Evolutionary conservation across 64 coral and sea anemone species (phyloP), one percentile per base, ranked within the genome.

Genomic region (Montipora efflorescens): DNA sequence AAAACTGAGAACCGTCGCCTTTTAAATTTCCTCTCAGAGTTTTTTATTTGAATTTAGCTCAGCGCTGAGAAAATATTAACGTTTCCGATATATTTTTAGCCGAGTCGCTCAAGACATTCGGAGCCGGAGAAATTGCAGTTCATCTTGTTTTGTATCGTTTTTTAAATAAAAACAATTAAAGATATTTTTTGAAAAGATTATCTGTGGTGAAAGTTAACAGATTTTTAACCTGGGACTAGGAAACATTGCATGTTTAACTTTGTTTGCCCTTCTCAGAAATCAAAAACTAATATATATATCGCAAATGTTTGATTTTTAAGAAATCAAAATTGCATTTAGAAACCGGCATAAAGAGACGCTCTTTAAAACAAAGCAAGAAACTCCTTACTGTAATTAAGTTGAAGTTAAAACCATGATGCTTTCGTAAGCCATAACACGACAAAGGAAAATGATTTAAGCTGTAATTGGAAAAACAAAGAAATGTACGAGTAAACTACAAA

Each of bases 311-410:
- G 59, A 68, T 68, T 84, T 84, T 16, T 13, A 10, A 10, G 61
- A 86, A 86, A 86, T 86, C 62, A 86, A 86, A 86, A 86, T 86
- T 51, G 82, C 47, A 86, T 86, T 86, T 72, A 86, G 18, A 71
- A 86, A 64, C 50, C 82, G 67, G 36, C 36, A 36, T 71, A 22
- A 86, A 86, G 82, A 64, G 5, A 43, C 16, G 44, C 62, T 84
- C 48, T 84, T 48, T 57, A 11, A 8, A 57, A 57, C 11, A 67
- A 84, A 43, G 45, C 28, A 48, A 44, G 59, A 5, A 14, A 68
- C 18, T 25, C 15, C 47, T 55, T 84, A 49, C 22, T 49, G 43
- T 86, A 72, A 86, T 86, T 51, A 86, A 72, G 18, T 67, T 21
- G n/a, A 72, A 69, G 48, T 18, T 36, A 14, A 45, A 71, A 49